Base-by-base conservation (phyloP, 2,888 invertebrate species). In the Sinelater perroti region DNA sequence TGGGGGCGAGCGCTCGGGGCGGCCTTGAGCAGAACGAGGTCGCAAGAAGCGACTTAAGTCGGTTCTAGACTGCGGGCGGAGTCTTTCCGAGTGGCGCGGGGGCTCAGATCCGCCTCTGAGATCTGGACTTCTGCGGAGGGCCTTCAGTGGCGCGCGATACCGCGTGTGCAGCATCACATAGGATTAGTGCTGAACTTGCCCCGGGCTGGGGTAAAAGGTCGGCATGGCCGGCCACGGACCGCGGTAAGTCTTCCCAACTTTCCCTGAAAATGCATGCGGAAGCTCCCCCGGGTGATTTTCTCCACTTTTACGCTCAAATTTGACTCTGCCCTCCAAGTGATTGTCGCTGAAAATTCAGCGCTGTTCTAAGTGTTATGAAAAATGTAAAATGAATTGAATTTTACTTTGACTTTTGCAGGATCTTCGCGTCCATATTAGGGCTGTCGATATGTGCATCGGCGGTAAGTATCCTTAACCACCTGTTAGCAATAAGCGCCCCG, bases 371-470 rank as follows among this genome's bases (percentile, higher is more conserved):
- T 44, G 14, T 20, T 18, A 16, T 35, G 20, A 38, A 4, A 42
- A 36, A 42, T 53, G 3, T 18, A 5, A 36, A 18, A 18, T 36
- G 1, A 10, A n/a, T 2, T 18, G 21, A 14, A 3, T 21, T n/a
- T 11, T 5, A 1, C 26, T 20, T 14, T 40, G 13, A 40, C 66
- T 60, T 58, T 78, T 76, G 50, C 78, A 83, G 83, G 76, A 76
- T 81, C 74, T 75, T 80, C 76, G 81, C 80, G 71, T 75, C 77
- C 75, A 72, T 81, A 69, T 73, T 79, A 67, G 78, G 79, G 73
- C 71, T 82, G 73, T 72, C 76, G 71, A 73, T 77, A 62, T 73
- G 78, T 64, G 75, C 76, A 65, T 71, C 76, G 68, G 82, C 78
- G 80, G 83, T 83, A 78, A 77, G 83, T 81, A 66, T 42, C 38